Percentiles rank a stretch among this genome's conserved stretches.
Conservation (phyloP, 1,140 invertebrate genomes). For the Drosophila tsacasi region DNA sequence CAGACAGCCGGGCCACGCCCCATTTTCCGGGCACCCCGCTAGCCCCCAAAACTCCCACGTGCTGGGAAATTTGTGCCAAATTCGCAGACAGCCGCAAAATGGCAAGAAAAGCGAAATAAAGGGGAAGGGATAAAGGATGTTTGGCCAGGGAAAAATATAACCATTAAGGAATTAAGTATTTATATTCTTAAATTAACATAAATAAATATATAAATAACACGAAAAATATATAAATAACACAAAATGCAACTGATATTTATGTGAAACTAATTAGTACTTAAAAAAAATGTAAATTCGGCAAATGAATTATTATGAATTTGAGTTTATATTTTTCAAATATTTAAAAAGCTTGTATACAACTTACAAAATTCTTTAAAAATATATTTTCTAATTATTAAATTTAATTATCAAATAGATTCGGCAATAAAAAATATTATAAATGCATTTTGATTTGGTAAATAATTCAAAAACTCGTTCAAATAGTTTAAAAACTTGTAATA, state of each 20-base stretch:
- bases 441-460: too few relatives aligned
- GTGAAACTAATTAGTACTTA: background rate
- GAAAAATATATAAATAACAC: background rate
- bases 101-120: conserved; percentile 1
- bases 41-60: background rate
- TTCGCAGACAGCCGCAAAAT: conserved; percentile 44
- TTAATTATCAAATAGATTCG: too few relatives aligned
- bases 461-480: too few relatives aligned
- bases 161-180: background rate
- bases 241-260: background rate
- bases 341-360: too few relatives aligned
- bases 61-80: conserved; percentile 54
- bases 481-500: too few relatives aligned
- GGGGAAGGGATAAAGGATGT: conserved; percentile 11
- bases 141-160: background rate
- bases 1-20: conserved; percentile 49
- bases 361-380: too few relatives aligned
- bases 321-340: too few relatives aligned
- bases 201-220: background rate
- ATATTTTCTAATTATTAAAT: too few relatives aligned
- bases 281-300: background rate
- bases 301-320: too few relatives aligned
- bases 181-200: background rate
- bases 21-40: background rate
- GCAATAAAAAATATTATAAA: too few relatives aligned